Percentiles rank a stretch among this genome's conserved stretches.
Conservation (phyloP, 2,113 vertebrate species). For the Motacilla tschutschensis region DNA sequence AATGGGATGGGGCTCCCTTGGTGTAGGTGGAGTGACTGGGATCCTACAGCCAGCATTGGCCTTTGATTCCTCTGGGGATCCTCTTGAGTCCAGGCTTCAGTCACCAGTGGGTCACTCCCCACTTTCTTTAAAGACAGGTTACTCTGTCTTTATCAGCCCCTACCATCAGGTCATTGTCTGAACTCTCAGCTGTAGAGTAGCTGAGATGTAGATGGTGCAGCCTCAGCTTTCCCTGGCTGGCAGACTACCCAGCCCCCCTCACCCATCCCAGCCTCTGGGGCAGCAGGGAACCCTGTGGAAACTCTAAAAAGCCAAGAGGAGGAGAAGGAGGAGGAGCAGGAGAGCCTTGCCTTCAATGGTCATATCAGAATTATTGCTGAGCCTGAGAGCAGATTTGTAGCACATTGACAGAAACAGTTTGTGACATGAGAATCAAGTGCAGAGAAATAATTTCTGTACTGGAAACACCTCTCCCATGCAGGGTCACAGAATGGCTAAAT, state of each 20-base stretch:
- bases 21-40: too few species aligned
- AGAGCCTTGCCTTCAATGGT: background rate
- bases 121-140: background rate
- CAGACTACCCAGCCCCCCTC: accelerated
- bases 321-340: background rate
- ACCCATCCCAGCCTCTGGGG: accelerated
- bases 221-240: background rate
- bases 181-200: background rate
- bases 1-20: background rate
- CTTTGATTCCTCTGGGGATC: background rate
- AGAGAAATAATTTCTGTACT: constrained; percentile 20
- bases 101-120: background rate
- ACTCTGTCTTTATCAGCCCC: background rate
- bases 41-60: background rate
- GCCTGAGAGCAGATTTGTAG: background rate
- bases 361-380: background rate
- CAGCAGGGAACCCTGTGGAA: background rate
- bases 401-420: background rate
- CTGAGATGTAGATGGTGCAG: background rate
- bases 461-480: constrained; percentile 7
- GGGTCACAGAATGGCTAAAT: constrained; percentile 28
- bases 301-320: background rate
- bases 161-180: accelerated
- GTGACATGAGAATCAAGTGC: constrained; percentile 16
- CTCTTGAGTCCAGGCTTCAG: background rate